These are phyloP conservation scores for Paramormyrops kingsleyae DNA, from an alignment of 2,113 vertebrate species.

Conservation along the genomic window DNA sequence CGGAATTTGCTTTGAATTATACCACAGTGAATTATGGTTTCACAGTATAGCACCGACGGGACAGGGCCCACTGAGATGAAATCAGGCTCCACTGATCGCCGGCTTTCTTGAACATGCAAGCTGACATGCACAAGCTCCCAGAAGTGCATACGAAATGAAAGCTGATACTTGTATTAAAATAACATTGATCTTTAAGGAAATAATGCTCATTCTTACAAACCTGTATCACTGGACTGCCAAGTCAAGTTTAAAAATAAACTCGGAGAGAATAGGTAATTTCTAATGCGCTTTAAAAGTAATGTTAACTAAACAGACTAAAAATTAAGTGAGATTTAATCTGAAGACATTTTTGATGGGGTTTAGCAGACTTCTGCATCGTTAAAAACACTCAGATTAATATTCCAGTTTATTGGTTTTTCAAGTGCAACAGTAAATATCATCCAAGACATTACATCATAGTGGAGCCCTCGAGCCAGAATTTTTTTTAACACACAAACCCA, in stretches of 20 bases:
- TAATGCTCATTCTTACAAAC: background rate
- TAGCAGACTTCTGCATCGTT: background rate
- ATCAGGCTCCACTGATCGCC: background rate
- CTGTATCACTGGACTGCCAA: background rate
- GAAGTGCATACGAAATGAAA: background rate
- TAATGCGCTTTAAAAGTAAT: background rate
- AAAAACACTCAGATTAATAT: background rate
- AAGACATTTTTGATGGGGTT: background rate
- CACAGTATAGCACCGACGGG: background rate
- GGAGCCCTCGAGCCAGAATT: background rate
- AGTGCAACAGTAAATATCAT: background rate
- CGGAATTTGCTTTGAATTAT: background rate
- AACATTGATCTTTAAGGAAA: background rate
- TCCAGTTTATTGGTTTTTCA: background rate
- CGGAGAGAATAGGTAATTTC: background rate
- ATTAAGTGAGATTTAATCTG: background rate
- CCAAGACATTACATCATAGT: background rate
- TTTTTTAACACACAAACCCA: background rate
- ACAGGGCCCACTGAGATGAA: background rate
- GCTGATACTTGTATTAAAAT: background rate
- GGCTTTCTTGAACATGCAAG: background rate
- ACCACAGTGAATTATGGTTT: background rate
- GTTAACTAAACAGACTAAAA: background rate
- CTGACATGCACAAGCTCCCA: background rate
- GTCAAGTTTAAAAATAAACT: background rate